phyloP scores from a whole-genome alignment of 1,140 invertebrate genomes.

The Scaptomyza graminum region DNA sequence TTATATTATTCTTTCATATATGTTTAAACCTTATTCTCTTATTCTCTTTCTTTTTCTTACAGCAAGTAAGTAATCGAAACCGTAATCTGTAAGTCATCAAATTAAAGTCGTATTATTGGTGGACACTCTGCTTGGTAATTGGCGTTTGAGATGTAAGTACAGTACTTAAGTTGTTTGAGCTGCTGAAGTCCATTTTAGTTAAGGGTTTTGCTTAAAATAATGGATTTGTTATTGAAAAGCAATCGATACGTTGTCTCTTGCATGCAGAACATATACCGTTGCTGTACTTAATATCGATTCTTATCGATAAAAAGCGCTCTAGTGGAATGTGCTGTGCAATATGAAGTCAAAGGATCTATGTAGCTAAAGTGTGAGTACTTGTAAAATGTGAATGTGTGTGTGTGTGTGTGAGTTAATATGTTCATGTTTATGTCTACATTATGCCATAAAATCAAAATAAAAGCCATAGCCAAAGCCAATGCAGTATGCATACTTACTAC shows the following conservation, averaged over 20 bases:
- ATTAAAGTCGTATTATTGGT: not conserved
- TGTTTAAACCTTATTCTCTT: too few species aligned
- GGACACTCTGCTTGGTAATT: not conserved
- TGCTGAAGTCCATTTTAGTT: not conserved
- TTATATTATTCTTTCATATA: too few species aligned
- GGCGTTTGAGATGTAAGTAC: not conserved
- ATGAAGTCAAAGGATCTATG: conserved; percentile 5
- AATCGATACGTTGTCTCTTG: not conserved
- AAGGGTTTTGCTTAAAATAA: too few species aligned
- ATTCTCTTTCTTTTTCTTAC: not conserved
- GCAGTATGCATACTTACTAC: conserved; percentile 30
- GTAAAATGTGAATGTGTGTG: not conserved
- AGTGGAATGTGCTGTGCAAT: too few species aligned
- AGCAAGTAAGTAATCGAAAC: conserved; percentile 14
- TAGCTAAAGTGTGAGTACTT: not conserved
- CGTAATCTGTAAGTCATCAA: not conserved
- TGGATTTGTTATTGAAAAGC: not conserved
- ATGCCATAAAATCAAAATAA: conserved; percentile 72
- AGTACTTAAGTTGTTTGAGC: not conserved
- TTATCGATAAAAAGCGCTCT: too few species aligned
- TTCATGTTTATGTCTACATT: conserved; percentile 65
- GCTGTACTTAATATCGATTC: not conserved
- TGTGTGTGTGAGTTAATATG: conserved; percentile 55
- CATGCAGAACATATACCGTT: not conserved
- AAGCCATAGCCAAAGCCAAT: conserved; percentile 38